Evolutionary conservation across 2,113 vertebrate genomes (phyloP), one percentile per base, ranked within the genome.

Genomic region (Petroica traversi): DNA sequence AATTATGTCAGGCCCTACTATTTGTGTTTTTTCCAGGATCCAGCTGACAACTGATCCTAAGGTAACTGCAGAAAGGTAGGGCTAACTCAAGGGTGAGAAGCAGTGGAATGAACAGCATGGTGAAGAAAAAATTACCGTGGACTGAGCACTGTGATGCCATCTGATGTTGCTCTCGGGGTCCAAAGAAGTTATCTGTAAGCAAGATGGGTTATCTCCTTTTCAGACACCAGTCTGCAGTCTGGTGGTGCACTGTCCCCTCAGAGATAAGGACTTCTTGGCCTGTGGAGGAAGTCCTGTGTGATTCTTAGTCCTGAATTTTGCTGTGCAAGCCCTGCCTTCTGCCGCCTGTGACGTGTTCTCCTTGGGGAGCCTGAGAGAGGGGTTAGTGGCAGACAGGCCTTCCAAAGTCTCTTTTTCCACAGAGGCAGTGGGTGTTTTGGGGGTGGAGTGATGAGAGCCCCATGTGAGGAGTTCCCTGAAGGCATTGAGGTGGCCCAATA

Each of bases 81-180:
- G 14, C 6, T 52, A 24, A 26, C 8, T 72, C 63, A 43, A 45
- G 12, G 19, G 16, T 12, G 40, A 52, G 41, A 57, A 55, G 6
- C 8, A 51, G 18, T 68, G 36, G 40, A 52, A 55, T 3, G 1
- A 17, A 6, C 48, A 85, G 12, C 36, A 52, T 36, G 2, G 12
- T 20, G 38, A 62, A 71, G 19, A 52, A 49, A 14, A 67, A 41
- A 62, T 38, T 22, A 38, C 20, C 41, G 51, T 66, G 63, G 33
- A 24, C 15, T 57, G 57, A 68, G 34, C 29, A 54, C 33, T 2
- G 1, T 33, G 71, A 31, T 69, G 18, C 14, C 31, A n/a, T 8
- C 22, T 8, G 34, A 0, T 12, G 7, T 12, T 67, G 66, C 48
- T 59, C 0, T 24, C 0, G 0, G 8, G 6, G 31, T 73, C 23